Conservation (phyloP, 2,797 vertebrate genomes). For the Pristis pectinata region DNA sequence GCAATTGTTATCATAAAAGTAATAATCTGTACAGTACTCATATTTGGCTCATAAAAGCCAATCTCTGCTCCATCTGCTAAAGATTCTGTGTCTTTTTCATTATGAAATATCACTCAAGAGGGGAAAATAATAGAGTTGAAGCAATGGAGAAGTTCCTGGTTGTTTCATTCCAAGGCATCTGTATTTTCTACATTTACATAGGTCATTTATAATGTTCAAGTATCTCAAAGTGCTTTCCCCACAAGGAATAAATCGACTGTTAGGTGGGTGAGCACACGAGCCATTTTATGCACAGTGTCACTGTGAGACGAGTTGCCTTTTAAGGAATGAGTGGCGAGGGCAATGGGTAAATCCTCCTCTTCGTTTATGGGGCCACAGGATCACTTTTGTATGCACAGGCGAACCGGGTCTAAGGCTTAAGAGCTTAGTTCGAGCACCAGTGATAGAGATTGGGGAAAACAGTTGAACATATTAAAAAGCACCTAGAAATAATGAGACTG, state of each 20-base stretch:
- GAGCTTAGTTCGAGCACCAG: not conserved
- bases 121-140: not conserved
- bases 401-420: not conserved
- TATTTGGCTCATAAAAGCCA: not conserved
- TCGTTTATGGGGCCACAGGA: no score
- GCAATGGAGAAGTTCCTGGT: not conserved
- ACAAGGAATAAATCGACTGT: not conserved
- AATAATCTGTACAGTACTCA: conserved; percentile 1
- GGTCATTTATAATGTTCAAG: not conserved
- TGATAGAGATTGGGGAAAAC: not conserved
- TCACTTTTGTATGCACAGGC: not conserved
- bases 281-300: not conserved
- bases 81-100: not conserved
- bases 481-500: not conserved
- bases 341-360: not conserved
- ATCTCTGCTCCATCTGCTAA: not conserved
- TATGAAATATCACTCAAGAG: not conserved
- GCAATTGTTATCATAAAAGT: conserved; percentile 25
- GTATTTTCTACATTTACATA: not conserved
- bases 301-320: not conserved
- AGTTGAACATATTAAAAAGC: not conserved
- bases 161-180: not conserved
- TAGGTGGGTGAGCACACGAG: not conserved
- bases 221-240: not conserved
- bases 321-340: not conserved